Percentiles rank a stretch among this genome's conserved stretches.
phyloP scores from a whole-genome alignment of 1,140 invertebrate genomes.

The Trachelipus rathkii region DNA sequence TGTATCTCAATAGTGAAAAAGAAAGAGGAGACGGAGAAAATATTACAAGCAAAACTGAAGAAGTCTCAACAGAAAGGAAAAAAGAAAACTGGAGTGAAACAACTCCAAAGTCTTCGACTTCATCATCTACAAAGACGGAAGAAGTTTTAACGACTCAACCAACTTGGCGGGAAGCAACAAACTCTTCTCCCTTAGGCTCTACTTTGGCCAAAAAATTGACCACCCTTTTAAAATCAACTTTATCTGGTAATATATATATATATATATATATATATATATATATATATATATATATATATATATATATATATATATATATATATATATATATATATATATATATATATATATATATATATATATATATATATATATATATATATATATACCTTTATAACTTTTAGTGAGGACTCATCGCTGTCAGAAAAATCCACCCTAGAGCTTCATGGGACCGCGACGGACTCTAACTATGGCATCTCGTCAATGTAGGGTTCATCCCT shows the following conservation, averaged over 20 bases:
- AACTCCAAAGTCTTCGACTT: neutral
- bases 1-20: neutral
- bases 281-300: conserved; percentile 20
- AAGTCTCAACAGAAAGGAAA: neutral
- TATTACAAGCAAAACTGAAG: neutral
- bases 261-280: conserved; percentile 20
- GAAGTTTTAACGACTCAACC: neutral
- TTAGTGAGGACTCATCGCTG: too few species aligned
- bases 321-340: conserved; percentile 30
- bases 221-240: neutral
- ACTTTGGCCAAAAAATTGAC: neutral
- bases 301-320: conserved; percentile 23
- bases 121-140: neutral
- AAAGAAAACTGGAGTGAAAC: neutral
- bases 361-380: conserved; percentile 30
- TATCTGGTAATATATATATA: neutral
- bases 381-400: too few species aligned
- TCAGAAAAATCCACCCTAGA: too few species aligned
- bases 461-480: too few species aligned
- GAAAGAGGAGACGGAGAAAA: neutral
- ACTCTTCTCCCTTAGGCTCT: too few species aligned
- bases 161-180: too few species aligned
- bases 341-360: conserved; percentile 29
- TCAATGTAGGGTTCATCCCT: too few species aligned
- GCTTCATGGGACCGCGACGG: too few species aligned